Conservation (phyloP, 2,888 invertebrate genomes). For the Alitta virens region DNA sequence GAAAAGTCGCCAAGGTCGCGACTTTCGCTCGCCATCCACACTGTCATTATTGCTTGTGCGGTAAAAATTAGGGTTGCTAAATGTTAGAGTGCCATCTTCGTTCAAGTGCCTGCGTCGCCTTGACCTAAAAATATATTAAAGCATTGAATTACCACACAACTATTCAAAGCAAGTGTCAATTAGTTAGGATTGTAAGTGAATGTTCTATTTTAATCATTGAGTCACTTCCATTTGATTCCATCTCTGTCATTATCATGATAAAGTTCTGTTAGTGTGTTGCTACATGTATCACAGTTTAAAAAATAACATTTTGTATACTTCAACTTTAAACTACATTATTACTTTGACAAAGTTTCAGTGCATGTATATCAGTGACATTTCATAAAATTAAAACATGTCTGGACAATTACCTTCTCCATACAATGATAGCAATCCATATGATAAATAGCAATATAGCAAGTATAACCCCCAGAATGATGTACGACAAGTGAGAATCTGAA, state of each 20-base stretch:
- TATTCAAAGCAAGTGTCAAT: no score
- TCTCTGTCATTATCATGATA: no score
- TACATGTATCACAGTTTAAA: no score
- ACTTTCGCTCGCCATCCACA: conserved; percentile 36
- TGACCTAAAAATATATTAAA: conserved; percentile 36
- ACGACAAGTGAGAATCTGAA: conserved; percentile 25
- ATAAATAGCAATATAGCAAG: conserved; percentile 32
- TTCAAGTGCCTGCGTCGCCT: conserved; percentile 38
- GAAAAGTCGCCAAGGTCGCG: conserved; percentile 42
- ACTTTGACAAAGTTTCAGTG: no score
- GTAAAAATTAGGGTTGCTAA: conserved; percentile 86
- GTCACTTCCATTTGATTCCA: no score
- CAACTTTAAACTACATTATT: no score
- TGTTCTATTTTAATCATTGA: no score
- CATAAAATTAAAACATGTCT: neutral
- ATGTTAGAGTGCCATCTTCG: conserved; percentile 70
- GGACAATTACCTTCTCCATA: conserved; percentile 41
- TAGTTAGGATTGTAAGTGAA: no score
- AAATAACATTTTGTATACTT: no score
- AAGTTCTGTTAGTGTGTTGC: no score
- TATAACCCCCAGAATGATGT: conserved; percentile 30
- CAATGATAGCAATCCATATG: conserved; percentile 33
- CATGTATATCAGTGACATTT: neutral
- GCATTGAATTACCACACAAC: no score
- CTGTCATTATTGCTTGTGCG: conserved; percentile 60